These are phyloP conservation scores for Phalacrocorax aristotelis DNA, from an alignment of 2,113 vertebrate genomes.

Conservation along the genomic window DNA sequence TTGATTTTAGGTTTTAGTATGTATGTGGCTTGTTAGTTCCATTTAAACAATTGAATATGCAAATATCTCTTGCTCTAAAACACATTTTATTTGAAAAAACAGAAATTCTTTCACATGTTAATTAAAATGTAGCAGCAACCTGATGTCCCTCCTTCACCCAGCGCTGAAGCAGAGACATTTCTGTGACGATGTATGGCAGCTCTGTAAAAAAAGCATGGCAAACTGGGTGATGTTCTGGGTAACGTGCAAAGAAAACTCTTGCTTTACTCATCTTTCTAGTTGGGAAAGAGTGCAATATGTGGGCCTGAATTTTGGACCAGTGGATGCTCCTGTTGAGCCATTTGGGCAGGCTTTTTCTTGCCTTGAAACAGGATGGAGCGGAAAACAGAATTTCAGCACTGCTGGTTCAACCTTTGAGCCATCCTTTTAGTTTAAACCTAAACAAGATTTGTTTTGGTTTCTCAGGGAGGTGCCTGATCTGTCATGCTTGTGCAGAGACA, in stretches of 20 bases:
- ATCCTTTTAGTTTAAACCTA: background rate
- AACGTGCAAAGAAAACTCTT: background rate
- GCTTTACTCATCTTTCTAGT: background rate
- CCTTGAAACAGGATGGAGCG: background rate
- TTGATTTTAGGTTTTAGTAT: constrained; percentile 28
- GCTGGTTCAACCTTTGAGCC: background rate
- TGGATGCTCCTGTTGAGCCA: accelerated
- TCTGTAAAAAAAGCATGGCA: background rate
- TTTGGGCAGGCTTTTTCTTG: background rate
- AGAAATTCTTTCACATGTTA: background rate
- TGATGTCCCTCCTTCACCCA: background rate
- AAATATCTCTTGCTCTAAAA: background rate
- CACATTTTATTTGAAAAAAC: background rate
- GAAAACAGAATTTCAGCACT: background rate
- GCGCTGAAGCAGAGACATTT: accelerated
- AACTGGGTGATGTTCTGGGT: background rate
- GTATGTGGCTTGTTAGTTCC: background rate
- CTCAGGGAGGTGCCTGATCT: background rate
- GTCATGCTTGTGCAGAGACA: background rate
- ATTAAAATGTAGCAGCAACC: background rate
- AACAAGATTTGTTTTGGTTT: background rate
- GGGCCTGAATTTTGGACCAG: background rate
- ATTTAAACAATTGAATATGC: background rate
- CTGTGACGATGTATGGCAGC: background rate
- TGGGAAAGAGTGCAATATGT: background rate